A percentile compares a stretch with the other conserved stretches of the same genome.
Evolutionary conservation across 2,113 vertebrate genomes (phyloP).

Genomic region (Callipepla squamata): DNA sequence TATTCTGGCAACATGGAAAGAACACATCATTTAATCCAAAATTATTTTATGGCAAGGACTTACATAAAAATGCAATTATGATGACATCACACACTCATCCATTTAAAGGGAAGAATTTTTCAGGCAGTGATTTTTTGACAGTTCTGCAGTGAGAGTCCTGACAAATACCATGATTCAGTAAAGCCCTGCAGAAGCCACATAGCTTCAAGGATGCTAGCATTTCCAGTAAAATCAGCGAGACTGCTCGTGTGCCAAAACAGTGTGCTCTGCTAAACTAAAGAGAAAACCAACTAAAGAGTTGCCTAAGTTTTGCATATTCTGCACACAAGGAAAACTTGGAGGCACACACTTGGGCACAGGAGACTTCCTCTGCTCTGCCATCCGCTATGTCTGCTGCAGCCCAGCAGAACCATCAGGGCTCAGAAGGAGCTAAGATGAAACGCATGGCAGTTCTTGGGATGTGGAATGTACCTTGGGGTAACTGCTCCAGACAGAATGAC

Average conservation of each 20-base stretch:
- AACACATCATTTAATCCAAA: conserved; percentile 47
- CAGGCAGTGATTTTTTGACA: neutral
- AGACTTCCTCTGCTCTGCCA: neutral
- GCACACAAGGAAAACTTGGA: neutral
- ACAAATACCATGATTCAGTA: neutral
- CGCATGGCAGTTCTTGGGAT: neutral
- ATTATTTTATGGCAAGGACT: conserved; percentile 50
- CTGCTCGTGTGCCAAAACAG: neutral
- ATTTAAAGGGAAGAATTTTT: conserved; percentile 9
- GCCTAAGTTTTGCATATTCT: neutral
- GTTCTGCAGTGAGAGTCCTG: neutral
- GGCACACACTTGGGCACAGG: neutral
- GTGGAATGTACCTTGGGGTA: neutral
- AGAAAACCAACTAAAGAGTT: neutral
- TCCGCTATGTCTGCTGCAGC: neutral
- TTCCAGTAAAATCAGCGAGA: neutral
- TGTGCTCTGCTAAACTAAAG: neutral
- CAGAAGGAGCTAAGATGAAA: neutral
- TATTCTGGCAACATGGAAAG: conserved; percentile 18
- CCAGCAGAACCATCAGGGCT: neutral
- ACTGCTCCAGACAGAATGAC: neutral
- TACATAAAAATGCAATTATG: conserved; percentile 26
- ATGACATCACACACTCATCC: neutral
- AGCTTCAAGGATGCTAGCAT: neutral
- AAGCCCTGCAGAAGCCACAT: neutral